Base-by-base conservation (phyloP, 2,113 vertebrate species). In the Lepidothrix coronata region DNA sequence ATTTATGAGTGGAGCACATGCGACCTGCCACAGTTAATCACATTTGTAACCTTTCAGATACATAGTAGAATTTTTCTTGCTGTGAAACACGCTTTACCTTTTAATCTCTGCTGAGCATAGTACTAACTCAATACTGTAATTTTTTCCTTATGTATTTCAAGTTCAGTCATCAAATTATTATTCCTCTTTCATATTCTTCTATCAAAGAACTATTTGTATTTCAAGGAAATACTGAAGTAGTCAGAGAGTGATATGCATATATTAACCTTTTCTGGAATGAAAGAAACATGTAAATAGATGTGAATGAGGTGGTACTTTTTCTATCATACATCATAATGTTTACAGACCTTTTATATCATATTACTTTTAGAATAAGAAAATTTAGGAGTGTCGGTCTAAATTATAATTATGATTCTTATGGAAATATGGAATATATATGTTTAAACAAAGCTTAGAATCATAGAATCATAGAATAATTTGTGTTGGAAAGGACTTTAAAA, bases 11-110 rank as follows among this genome's bases (percentile, higher is more conserved):
- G 44, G 62, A 97, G 68, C 96, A 97, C 95, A 96, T 92, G 96
- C 96, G 90, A 95, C 92, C 95, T 97, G 96, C 95, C 97, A 97
- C 71, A 91, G 92, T 96, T 97, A 97, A 97, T 98, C 94, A 97
- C 71, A 65, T 97, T 96, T 97, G 97, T 96, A 97, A 97, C 96
- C 97, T 97, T 97, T 97, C 96, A 97, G 93, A 95, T 81, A 82
- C 71, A 80, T 52, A 80, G 87, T 39, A 88, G 80, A 96, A 88
- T 96, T 93, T 93, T 96, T 85, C 95, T 66, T 65, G 65, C 89
- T 96, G 96, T 92, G 87, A 95, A 93, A 91, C 93, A 85, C 55
- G 88, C 28, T 89, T 86, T 91, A 89, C 82, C 81, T 93, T 94
- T 93, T 96, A 84, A 94, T 96, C 35, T 88, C 94, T 92, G 87